These are phyloP conservation scores for Chiloscyllium plagiosum DNA, from an alignment of 2,113 vertebrate species.

Conservation along the genomic window DNA sequence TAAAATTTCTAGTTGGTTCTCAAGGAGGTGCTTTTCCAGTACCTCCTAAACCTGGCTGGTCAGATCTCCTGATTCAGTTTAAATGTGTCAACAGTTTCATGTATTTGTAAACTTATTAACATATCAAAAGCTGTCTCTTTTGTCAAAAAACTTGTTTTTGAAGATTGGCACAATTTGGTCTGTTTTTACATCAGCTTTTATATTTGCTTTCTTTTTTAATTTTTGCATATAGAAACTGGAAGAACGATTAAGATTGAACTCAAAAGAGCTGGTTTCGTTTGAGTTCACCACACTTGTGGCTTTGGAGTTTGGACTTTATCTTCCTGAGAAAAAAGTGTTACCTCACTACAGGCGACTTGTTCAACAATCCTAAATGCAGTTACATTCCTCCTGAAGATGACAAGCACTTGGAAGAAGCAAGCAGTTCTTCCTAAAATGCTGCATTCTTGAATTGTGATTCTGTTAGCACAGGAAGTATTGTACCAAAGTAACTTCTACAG, in stretches of 20 bases:
- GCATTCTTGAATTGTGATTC: not conserved
- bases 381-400: not conserved
- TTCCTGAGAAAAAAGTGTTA: conserved; percentile 87
- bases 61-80: not conserved
- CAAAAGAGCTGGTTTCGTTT: conserved; percentile 82
- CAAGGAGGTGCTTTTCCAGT: not conserved
- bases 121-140: not conserved
- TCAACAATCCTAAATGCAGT: conserved; percentile 65
- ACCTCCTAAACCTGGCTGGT: not conserved
- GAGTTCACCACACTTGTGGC: conserved; percentile 96
- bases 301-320: conserved; percentile 91
- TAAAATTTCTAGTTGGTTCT: not conserved
- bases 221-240: conserved; percentile 78
- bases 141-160: not conserved
- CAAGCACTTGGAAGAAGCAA: not conserved
- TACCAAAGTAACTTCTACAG: not conserved
- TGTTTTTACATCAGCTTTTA: not conserved
- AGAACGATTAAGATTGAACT: conserved; percentile 86
- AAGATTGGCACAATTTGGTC: not conserved
- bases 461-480: not conserved
- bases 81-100: not conserved
- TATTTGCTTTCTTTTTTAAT: not conserved
- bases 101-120: not conserved
- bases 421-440: conserved; percentile 21
- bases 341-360: conserved; percentile 86